These are phyloP conservation scores for Plebejus melissa DNA, from an alignment of 2,888 invertebrate genomes.

Conservation along the genomic window DNA sequence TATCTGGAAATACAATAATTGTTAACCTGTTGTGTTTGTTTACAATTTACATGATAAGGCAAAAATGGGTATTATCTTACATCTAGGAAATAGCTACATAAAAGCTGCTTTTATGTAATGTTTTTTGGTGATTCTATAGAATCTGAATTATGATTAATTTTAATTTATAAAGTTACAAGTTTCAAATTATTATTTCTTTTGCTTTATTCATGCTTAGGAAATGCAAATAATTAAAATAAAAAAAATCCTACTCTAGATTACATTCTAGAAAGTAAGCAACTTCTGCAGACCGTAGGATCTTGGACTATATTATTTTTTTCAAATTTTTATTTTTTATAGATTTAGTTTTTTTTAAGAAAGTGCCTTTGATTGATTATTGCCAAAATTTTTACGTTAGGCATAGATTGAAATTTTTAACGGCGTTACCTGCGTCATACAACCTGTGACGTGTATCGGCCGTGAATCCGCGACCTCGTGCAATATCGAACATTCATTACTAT, in stretches of 20 bases:
- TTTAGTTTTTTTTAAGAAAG: background rate
- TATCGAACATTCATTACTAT: background rate
- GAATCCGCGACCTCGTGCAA: constrained; percentile 15
- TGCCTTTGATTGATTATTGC: too few species aligned
- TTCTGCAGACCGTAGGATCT: background rate
- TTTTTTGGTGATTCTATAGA: background rate
- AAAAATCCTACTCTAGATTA: too few species aligned
- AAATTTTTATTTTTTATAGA: background rate
- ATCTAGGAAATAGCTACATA: background rate
- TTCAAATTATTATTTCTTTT: background rate
- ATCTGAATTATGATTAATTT: too few species aligned
- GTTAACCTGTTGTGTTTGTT: background rate
- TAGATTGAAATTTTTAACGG: background rate
- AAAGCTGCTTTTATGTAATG: background rate
- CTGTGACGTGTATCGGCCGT: constrained; percentile 8
- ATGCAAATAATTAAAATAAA: too few species aligned
- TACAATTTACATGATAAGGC: constrained; percentile 6
- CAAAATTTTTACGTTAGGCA: background rate
- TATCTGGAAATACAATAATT: background rate
- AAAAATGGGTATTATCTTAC: background rate
- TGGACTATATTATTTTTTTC: background rate
- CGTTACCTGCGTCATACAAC: background rate
- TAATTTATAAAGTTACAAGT: background rate
- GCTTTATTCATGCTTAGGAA: background rate
- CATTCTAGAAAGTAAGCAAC: background rate